Percentiles rank a stretch among this genome's conserved stretches.
Evolutionary conservation across 2,888 invertebrate genomes (phyloP).

Genomic region (Acleris emargana): DNA sequence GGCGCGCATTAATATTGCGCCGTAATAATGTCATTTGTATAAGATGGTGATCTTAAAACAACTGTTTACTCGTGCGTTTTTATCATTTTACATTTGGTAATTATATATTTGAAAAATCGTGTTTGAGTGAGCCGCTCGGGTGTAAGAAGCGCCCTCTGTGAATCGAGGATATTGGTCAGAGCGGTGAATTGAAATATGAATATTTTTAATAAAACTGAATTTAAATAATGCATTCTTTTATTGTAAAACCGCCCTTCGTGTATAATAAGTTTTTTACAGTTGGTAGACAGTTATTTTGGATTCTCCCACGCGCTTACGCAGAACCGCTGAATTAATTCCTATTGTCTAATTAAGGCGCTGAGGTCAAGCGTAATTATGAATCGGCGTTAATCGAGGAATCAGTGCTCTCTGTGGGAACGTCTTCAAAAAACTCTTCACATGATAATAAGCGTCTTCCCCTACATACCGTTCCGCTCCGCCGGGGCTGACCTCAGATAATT

Average conservation of each 20-base stretch:
- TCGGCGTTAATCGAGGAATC: constrained; percentile 78
- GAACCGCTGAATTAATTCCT: constrained; percentile 52
- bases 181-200: constrained; percentile 73
- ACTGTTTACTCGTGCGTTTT: constrained; percentile 63
- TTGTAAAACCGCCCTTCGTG: constrained; percentile 2
- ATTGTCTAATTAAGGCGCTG: constrained; percentile 68
- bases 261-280: too few relatives aligned
- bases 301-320: constrained; percentile 46
- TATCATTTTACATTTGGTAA: constrained; percentile 71
- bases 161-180: constrained; percentile 50
- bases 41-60: constrained; percentile 53
- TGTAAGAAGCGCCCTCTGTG: constrained; percentile 49
- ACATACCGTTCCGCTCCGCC: constrained; percentile 76
- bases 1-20: constrained; percentile 43
- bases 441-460: constrained; percentile 74
- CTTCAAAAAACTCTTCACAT: constrained; percentile 81
- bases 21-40: constrained; percentile 58
- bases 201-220: constrained; percentile 80
- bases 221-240: constrained; percentile 54
- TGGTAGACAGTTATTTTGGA: constrained; percentile 5
- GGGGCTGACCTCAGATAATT: constrained; percentile 77
- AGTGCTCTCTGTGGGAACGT: constrained; percentile 79
- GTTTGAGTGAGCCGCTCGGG: constrained; percentile 57
- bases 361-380: constrained; percentile 78
- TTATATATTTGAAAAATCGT: constrained; percentile 65